Evolutionary conservation across 2,888 invertebrate species (phyloP), one percentile per base, ranked within the genome.

Genomic region (Drosophila buzzatii): DNA sequence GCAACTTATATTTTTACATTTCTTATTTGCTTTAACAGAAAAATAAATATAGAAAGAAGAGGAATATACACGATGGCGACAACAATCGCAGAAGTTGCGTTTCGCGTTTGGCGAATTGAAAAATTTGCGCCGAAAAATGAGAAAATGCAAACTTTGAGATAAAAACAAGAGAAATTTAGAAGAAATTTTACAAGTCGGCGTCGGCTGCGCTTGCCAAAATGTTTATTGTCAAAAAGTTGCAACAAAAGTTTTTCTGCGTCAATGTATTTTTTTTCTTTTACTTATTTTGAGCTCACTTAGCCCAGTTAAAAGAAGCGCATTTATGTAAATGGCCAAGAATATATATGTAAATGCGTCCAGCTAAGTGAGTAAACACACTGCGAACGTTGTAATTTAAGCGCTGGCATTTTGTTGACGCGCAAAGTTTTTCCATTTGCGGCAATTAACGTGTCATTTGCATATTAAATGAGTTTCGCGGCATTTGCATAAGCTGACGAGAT

Each of bases 151-250:
- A 76, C 59, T 63, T 49, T 23, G 51, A 49, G 33, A 44, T 31
- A 61, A 72, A 74, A 82, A 70, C 67, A 67, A 44, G 51, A 20
- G 27, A 41, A 20, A 51, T 39, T 14, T 35, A 27, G 27, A 60
- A 39, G 49, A 65, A 67, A 73, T 75, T 72, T 79, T 66, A 59
- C 79, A 65, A 78, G 75, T 68, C 63, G 69, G 64, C 67, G 55
- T 73, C 75, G 71, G 67, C 73, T 71, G 63, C 56, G 56, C 53
- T 61, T 73, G 89, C 87, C 85, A 86, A 85, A 86, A 87, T 89
- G 79, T 84, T 84, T 86, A 87, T 79, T 89, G 79, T 79, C 74
- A 79, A 73, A 51, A 53, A 86, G 72, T 85, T 87, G 51, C 59
- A 62, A 49, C 44, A 49, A 58, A 80, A 66, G 57, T 80, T 80